Percentiles rank a stretch among this genome's conserved stretches.
These are phyloP conservation scores for Zapus hudsonius DNA, from an alignment of 2,113 vertebrate genomes.

Conservation along the genomic window DNA sequence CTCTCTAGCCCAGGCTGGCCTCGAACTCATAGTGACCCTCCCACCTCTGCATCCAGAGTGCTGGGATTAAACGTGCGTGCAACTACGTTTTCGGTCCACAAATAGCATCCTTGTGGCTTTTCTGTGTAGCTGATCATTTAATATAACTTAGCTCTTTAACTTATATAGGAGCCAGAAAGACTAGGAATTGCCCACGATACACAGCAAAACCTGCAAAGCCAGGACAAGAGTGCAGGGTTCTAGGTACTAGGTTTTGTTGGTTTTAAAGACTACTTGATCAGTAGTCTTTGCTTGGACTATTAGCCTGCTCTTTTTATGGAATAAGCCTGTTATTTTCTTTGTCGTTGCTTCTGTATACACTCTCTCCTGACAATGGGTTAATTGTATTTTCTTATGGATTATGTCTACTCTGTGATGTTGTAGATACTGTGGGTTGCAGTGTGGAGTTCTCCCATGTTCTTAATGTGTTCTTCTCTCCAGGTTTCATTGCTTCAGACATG, in stretches of 20 bases:
- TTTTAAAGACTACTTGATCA: background rate
- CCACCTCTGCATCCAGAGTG: no score
- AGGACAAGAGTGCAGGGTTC: background rate
- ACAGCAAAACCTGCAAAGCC: background rate
- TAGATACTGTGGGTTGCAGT: background rate
- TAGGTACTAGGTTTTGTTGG: background rate
- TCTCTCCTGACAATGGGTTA: background rate
- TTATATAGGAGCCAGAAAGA: background rate
- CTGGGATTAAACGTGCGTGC: no score
- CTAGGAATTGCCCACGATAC: background rate
- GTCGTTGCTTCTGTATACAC: background rate
- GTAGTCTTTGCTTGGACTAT: background rate
- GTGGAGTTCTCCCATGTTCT: background rate
- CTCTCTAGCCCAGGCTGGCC: no score
- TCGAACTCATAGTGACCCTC: no score
- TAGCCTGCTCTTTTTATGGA: background rate
- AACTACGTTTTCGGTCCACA: background rate
- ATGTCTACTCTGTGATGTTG: background rate
- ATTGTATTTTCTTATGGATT: slow-evolving; percentile 10
- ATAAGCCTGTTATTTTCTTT: background rate
- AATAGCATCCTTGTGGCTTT: background rate
- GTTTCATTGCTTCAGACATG: slow-evolving; percentile 99
- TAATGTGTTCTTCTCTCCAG: slow-evolving; percentile 78
- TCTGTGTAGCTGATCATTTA: background rate
- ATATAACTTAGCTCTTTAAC: slow-evolving; percentile 10